Base-by-base conservation (phyloP, 2,888 invertebrate genomes). In the Melanophora roralis region DNA sequence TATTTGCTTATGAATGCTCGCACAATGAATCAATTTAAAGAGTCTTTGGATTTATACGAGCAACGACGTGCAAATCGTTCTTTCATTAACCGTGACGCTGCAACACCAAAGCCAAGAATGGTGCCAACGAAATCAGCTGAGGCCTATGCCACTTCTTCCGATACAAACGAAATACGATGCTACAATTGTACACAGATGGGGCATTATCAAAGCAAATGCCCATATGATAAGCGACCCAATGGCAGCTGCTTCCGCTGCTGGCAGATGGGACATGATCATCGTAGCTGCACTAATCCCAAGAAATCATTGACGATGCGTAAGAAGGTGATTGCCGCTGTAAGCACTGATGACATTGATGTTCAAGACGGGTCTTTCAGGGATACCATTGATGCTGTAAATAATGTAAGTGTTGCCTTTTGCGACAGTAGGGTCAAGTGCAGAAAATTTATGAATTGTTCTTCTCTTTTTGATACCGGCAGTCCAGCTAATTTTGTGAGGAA, bases 401-500 rank as follows among this genome's bases (percentile, higher is more conserved):
- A 68, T 67, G 80, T 77, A 68, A 64, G 76, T 74, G 38, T 76
- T 59, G 62, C 71, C 34, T 81, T 77, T 60, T 49, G 55, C n/a
- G 23, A 49, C 51, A 21, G 57, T 55, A 53, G 38, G 51, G 34
- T 72, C 19, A 57, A 64, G 72, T 49, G 64, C 60, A 57, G 9
- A 49, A 45, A 27, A 43, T 77, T 59, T 69, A 64, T 60, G n/a
- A 49, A 57, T 11, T 47, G 36, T 27, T 14, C 65, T 81, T 77
- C 67, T 49, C 77, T 81, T 77, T 74, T 74, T 34, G 68, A 74
- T 73, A 69, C 67, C 62, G 67, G 51, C 9, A 76, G 69, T 80
- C 60, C n/a, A n/a, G 68, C 64, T 80, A 76, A 51, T 38, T 76
- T 69, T 59, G 12, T 69, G 3, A 14, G 14, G 40, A 59, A n/a